These are phyloP conservation scores for Coremacera marginata DNA, from an alignment of 2,888 invertebrate species.

Conservation along the genomic window DNA sequence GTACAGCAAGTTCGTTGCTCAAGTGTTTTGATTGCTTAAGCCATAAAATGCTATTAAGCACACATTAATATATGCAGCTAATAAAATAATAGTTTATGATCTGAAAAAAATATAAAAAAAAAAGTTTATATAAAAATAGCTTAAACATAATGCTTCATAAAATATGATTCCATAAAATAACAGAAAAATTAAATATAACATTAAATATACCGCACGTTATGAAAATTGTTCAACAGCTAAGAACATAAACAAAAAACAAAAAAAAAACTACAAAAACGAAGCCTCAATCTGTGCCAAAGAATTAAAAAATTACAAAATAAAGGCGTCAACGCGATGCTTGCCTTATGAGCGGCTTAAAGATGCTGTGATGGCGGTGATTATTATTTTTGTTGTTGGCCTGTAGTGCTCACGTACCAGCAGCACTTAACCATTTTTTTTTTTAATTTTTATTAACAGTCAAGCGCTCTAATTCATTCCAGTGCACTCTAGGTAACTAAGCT, in stretches of 20 bases:
- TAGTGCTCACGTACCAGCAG: slow-evolving; percentile 24
- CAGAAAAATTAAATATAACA: too few relatives aligned
- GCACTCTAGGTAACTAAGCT: slow-evolving; percentile 17
- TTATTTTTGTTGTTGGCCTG: too few relatives aligned
- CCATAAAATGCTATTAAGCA: not conserved
- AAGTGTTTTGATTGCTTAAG: slow-evolving; percentile 15
- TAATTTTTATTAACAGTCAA: too few relatives aligned
- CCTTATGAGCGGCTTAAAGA: not conserved
- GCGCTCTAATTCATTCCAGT: too few relatives aligned
- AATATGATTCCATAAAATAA: not conserved
- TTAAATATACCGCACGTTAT: not conserved
- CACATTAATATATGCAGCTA: not conserved
- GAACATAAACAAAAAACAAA: not conserved
- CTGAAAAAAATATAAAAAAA: too few relatives aligned
- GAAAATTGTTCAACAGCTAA: slow-evolving; percentile 7
- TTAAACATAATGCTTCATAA: not conserved
- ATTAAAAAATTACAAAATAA: slow-evolving; percentile 17
- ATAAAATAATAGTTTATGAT: not conserved
- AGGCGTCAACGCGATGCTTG: slow-evolving; percentile 26
- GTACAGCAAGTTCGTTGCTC: not conserved
- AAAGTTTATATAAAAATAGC: too few relatives aligned
- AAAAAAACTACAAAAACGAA: not conserved
- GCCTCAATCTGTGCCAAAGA: slow-evolving; percentile 37
- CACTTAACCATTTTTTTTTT: slow-evolving; percentile 28
- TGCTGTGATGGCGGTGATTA: not conserved